Conservation (phyloP, 2,797 vertebrate genomes). For the Aldrovandia affinis region DNA sequence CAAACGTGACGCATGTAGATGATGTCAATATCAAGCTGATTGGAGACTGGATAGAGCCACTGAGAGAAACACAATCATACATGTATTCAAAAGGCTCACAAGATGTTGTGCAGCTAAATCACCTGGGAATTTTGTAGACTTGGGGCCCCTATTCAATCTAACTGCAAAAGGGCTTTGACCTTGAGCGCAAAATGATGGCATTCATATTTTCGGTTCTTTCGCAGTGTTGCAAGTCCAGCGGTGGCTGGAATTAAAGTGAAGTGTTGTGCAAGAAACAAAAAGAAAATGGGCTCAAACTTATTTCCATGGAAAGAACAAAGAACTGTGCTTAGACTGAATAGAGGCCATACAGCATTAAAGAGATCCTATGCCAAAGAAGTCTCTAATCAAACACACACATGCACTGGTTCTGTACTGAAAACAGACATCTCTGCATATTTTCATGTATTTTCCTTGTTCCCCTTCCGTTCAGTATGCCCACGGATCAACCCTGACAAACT, state of each 20-base stretch:
- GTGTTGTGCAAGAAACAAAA: neutral
- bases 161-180: neutral
- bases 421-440: neutral
- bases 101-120: neutral
- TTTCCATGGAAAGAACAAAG: neutral
- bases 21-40: neutral
- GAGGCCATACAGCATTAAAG: neutral
- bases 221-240: neutral
- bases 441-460: too few species aligned
- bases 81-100: neutral
- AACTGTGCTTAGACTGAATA: neutral
- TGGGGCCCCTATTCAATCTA: neutral
- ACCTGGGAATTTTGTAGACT: neutral
- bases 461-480: too few species aligned
- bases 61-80: neutral
- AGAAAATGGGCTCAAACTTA: neutral
- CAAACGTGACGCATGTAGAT: neutral
- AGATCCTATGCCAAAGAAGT: slow-evolving; percentile 9
- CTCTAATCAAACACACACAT: neutral
- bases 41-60: neutral
- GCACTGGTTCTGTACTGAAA: neutral
- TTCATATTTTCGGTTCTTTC: neutral
- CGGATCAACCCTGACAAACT: too few species aligned
- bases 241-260: neutral
- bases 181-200: neutral